A percentile compares a stretch with the other conserved stretches of the same genome.
phyloP scores from a whole-genome alignment of 2,888 invertebrate genomes.

The Colletes collaris region DNA sequence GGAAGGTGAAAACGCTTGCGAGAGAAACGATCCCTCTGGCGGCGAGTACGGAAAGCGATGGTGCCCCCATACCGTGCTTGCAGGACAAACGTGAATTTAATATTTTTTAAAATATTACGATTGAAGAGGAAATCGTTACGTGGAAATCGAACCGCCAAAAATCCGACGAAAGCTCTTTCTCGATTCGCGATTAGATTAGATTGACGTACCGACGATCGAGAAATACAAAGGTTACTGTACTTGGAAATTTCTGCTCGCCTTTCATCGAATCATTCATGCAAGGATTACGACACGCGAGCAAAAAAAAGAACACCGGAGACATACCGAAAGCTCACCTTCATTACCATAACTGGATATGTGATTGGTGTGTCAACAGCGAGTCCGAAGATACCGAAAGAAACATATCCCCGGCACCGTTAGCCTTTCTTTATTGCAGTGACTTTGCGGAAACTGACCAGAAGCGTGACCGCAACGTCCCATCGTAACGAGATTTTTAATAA shows the following conservation, averaged over 20 bases:
- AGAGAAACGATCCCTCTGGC: too few relatives aligned
- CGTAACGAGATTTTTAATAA: too few relatives aligned
- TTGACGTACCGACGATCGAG: constrained; percentile 71
- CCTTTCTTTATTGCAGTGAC: not conserved
- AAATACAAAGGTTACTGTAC: constrained; percentile 77
- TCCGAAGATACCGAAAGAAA: not conserved
- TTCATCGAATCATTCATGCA: constrained; percentile 7
- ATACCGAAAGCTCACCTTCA: not conserved
- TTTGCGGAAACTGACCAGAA: not conserved
- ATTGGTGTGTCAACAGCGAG: not conserved
- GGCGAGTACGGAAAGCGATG: too few relatives aligned
- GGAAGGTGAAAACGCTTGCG: too few relatives aligned
- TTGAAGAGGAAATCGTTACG: too few relatives aligned
- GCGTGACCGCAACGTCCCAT: too few relatives aligned
- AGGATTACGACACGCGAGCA: not conserved
- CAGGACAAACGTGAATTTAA: too few relatives aligned
- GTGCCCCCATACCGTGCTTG: too few relatives aligned
- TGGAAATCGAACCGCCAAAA: constrained; percentile 1
- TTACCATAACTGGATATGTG: constrained; percentile 16
- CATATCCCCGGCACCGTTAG: not conserved
- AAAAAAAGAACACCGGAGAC: not conserved
- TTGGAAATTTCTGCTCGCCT: constrained; percentile 43
- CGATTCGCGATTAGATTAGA: constrained; percentile 67
- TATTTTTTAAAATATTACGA: too few relatives aligned
- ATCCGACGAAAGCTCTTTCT: constrained; percentile 3